phyloP scores from a whole-genome alignment of 1,140 invertebrate species.

The Trichomalopsis sarcophagae region DNA sequence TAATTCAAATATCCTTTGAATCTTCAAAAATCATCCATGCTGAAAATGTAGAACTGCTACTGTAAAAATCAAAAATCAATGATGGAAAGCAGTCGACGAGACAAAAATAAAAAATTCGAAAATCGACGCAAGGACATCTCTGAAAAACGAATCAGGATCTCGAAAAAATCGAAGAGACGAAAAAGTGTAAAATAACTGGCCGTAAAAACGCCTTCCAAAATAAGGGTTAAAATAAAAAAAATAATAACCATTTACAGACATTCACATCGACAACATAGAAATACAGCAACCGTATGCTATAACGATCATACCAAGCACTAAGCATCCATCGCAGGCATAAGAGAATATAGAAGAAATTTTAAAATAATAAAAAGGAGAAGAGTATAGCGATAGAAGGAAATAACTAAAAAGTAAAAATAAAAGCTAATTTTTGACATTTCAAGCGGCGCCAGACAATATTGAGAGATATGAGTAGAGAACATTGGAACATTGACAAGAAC shows the following conservation, averaged over 20 bases:
- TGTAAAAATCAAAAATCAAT: constrained; percentile 10
- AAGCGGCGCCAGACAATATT: constrained; percentile 14
- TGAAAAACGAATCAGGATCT: constrained; percentile 10
- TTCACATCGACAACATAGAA: constrained; percentile 29
- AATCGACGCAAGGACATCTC: constrained; percentile 31
- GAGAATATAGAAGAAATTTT: neutral
- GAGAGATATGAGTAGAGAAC: constrained; percentile 34
- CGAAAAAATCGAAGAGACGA: neutral
- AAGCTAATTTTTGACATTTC: constrained; percentile 19
- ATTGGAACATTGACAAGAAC: constrained; percentile 46
- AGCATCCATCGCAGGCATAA: neutral
- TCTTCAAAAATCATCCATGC: constrained; percentile 13
- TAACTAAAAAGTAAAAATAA: constrained; percentile 14
- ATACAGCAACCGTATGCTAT: neutral
- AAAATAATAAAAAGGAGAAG: neutral
- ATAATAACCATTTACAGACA: neutral
- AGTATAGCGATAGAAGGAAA: neutral
- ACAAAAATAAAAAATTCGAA: constrained; percentile 6
- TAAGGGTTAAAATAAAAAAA: neutral
- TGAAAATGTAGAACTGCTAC: constrained; percentile 12
- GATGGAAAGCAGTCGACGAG: neutral
- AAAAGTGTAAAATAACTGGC: constrained; percentile 8
- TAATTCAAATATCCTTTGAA: neutral
- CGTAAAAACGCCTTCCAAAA: neutral
- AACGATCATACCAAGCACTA: neutral